Conservation (phyloP, 2,113 vertebrate species). For the Beaufortia kweichowensis region DNA sequence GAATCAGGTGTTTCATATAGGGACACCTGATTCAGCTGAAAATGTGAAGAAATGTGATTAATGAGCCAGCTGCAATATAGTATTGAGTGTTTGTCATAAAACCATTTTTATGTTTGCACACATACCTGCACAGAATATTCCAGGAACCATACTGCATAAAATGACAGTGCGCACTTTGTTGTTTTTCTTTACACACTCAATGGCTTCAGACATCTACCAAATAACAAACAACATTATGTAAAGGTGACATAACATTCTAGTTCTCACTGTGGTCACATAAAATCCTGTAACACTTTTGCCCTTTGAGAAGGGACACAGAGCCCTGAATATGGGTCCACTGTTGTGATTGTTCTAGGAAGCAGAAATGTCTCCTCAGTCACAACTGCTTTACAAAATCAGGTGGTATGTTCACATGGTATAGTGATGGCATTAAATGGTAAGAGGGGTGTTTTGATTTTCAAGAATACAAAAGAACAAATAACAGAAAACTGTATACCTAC, state of each 20-base stretch:
- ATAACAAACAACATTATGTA: background rate
- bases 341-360: too few relatives aligned
- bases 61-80: too few relatives aligned
- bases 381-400: too few relatives aligned
- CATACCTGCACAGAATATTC: slow-evolving; percentile 96
- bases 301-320: background rate
- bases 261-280: background rate
- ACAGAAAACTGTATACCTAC: slow-evolving; percentile 71
- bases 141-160: slow-evolving; percentile 92
- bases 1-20: too few relatives aligned
- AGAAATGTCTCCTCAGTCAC: too few relatives aligned
- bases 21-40: too few relatives aligned
- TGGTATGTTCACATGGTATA: too few relatives aligned
- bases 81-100: too few relatives aligned
- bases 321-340: background rate
- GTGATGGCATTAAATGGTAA: too few relatives aligned
- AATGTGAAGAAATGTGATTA: too few relatives aligned
- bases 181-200: slow-evolving; percentile 89
- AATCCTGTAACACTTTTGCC: background rate
- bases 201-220: slow-evolving; percentile 84
- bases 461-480: background rate
- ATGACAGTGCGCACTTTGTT: slow-evolving; percentile 92
- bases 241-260: background rate
- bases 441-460: background rate
- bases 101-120: background rate